phyloP scores from a whole-genome alignment of 92 coral and sea anemone species.

The Montipora capitata region DNA sequence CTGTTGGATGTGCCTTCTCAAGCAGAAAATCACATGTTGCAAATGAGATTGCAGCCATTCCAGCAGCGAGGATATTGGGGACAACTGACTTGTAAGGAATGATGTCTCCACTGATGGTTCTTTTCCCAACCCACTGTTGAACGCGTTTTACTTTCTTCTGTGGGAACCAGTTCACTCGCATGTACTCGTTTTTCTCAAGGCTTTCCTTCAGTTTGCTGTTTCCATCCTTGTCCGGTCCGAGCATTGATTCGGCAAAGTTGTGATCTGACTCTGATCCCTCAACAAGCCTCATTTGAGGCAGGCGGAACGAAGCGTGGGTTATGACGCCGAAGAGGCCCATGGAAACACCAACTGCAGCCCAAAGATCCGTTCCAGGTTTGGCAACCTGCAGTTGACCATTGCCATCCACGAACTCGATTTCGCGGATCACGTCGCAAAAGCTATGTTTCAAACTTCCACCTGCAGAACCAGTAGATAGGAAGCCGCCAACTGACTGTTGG shows the following conservation, averaged over 20 bases:
- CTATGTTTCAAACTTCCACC: conserved; percentile 84
- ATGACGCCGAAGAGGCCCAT: conserved; percentile 87
- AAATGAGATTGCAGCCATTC: conserved; percentile 69
- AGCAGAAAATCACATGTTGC: conserved; percentile 57
- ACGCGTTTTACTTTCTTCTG: conserved; percentile 76
- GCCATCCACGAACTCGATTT: conserved; percentile 84
- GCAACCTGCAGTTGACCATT: conserved; percentile 58
- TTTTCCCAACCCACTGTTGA: conserved; percentile 75
- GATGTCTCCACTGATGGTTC: conserved; percentile 11
- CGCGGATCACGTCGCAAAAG: conserved; percentile 75
- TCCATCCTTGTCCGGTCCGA: conserved; percentile 66
- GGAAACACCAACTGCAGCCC: conserved; percentile 87
- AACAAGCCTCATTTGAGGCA: conserved; percentile 49
- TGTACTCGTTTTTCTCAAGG: conserved; percentile 70
- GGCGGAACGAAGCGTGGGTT: conserved; percentile 79
- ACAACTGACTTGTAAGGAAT: conserved; percentile 51
- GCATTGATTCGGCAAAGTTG: conserved; percentile 66
- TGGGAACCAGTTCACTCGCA: conserved; percentile 84
- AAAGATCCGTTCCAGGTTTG: conserved; percentile 56
- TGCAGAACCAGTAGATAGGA: conserved; percentile 82
- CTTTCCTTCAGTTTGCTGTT: conserved; percentile 66
- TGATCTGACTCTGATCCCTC: conserved; percentile 59
- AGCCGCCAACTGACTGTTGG: conserved; percentile 82
- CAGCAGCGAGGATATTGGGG: conserved; percentile 30
- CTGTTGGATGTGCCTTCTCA: conserved; percentile 28